Conservation (phyloP, 2,888 invertebrate species). For the Conchocele bisecta region DNA sequence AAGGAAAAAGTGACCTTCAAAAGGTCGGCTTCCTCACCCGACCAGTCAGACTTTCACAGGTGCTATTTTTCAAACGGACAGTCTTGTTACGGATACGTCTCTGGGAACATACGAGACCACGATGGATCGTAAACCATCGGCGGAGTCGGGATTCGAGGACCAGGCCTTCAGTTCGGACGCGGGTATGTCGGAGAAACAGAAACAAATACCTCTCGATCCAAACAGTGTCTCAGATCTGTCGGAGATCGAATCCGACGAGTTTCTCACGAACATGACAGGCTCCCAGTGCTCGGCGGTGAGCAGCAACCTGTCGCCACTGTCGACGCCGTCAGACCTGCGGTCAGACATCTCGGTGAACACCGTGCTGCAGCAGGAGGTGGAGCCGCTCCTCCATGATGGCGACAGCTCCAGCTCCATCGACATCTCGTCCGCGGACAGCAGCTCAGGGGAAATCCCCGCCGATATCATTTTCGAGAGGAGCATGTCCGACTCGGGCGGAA, state of each 20-base stretch:
- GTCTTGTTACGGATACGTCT: too few relatives aligned
- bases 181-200: constrained; percentile 58
- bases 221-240: constrained; percentile 58
- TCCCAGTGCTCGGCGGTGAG: constrained; percentile 61
- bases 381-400: constrained; percentile 57
- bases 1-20: constrained; percentile 37
- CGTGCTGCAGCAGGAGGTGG: constrained; percentile 60
- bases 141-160: constrained; percentile 67
- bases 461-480: constrained; percentile 56
- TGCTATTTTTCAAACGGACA: too few relatives aligned
- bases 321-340: constrained; percentile 62
- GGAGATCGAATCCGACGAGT: constrained; percentile 53
- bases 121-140: constrained; percentile 55
- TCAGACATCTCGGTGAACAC: constrained; percentile 66
- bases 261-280: constrained; percentile 55
- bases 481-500: constrained; percentile 57
- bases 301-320: constrained; percentile 57
- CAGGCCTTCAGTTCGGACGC: constrained; percentile 59
- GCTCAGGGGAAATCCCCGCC: constrained; percentile 47
- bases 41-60: constrained; percentile 48
- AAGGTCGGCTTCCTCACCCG: constrained; percentile 57
- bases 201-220: constrained; percentile 53
- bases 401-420: constrained; percentile 54
- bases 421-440: constrained; percentile 54
- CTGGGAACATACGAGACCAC: too few relatives aligned